Evolutionary conservation across 2,888 invertebrate genomes (phyloP).

Genomic region (Napeogenes inachia): DNA sequence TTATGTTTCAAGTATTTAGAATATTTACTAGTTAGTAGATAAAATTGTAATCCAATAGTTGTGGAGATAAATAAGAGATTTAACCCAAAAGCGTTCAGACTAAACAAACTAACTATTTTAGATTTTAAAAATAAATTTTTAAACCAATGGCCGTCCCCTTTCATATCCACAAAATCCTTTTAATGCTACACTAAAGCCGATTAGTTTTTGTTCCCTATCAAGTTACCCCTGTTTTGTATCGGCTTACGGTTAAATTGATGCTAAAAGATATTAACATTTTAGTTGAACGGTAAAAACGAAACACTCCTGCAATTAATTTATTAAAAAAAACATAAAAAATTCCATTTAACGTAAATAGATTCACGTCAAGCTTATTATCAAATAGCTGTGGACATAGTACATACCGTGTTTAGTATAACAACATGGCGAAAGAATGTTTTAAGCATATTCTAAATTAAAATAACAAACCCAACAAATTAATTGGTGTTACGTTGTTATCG

Average conservation of each 20-base stretch:
- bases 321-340: neutral
- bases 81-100: neutral
- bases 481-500: slow-evolving; percentile 22
- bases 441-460: slow-evolving; percentile 13
- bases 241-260: slow-evolving; percentile 25
- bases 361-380: neutral
- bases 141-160: slow-evolving; percentile 15
- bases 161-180: slow-evolving; percentile 27
- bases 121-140: slow-evolving; percentile 8
- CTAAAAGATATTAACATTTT: slow-evolving; percentile 11
- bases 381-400: neutral
- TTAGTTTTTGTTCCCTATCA: slow-evolving; percentile 33
- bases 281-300: slow-evolving; percentile 1
- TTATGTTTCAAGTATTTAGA: too few species aligned
- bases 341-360: too few species aligned
- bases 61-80: too few species aligned
- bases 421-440: slow-evolving; percentile 4
- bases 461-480: slow-evolving; percentile 25
- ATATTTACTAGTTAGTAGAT: too few species aligned
- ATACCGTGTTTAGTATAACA: neutral
- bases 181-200: slow-evolving; percentile 34
- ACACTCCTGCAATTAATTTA: neutral
- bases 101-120: slow-evolving; percentile 1
- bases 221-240: slow-evolving; percentile 31
- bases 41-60: too few species aligned